Conservation (phyloP, 2,888 invertebrate species). For the Andrena praecox region DNA sequence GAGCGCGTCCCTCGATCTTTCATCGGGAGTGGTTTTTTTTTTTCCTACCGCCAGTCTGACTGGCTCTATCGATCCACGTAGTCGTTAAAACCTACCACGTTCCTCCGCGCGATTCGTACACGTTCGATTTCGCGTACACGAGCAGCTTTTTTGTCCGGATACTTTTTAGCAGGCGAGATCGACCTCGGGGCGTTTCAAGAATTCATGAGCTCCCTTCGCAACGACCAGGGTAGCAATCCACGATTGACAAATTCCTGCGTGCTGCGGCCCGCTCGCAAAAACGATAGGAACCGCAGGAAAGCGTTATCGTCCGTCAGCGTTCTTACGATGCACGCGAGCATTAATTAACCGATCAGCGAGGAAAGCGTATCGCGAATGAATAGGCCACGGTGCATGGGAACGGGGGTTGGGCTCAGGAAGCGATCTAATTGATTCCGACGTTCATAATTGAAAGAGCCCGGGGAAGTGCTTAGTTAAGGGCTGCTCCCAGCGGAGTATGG, state of each 20-base stretch:
- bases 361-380: not conserved
- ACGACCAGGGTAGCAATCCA: no score
- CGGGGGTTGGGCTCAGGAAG: not conserved
- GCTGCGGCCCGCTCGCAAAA: not conserved
- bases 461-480: conserved; percentile 52
- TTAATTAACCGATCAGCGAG: conserved; percentile 39
- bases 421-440: conserved; percentile 42
- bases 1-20: conserved; percentile 22
- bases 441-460: conserved; percentile 51
- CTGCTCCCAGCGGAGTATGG: conserved; percentile 17
- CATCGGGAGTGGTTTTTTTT: not conserved
- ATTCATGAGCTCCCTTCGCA: no score
- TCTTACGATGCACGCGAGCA: conserved; percentile 12
- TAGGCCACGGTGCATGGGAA: not conserved
- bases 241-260: not conserved
- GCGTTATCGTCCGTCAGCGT: not conserved
- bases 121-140: conserved; percentile 21
- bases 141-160: conserved; percentile 13
- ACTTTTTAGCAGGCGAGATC: not conserved
- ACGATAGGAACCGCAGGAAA: not conserved
- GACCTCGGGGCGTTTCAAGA: no score
- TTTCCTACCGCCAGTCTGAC: not conserved
- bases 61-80: conserved; percentile 6
- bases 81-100: conserved; percentile 6
- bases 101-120: conserved; percentile 27